Evolutionary conservation across 2,888 invertebrate species (phyloP).

Genomic region (Parascotia fuliginaria): DNA sequence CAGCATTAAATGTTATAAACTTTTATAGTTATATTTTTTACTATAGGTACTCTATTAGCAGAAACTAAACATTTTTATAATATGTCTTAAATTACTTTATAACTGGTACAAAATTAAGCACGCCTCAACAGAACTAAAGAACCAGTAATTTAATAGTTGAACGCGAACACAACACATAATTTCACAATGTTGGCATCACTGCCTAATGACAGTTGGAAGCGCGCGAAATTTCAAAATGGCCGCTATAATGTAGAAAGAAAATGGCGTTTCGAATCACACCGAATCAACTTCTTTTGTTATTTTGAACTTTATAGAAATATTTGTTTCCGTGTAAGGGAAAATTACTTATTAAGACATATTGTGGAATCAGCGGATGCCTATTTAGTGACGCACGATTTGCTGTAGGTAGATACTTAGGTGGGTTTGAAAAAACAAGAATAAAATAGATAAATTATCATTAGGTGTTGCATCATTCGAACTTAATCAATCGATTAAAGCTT

Average conservation of each 20-base stretch:
- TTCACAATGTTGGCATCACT: conserved; percentile 80
- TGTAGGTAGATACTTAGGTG: too few species aligned
- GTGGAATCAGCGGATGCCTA: conserved; percentile 30
- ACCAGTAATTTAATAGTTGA: conserved; percentile 78
- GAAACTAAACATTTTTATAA: conserved; percentile 44
- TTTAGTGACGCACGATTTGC: conserved; percentile 25
- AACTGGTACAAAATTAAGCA: conserved; percentile 68
- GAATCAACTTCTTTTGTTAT: conserved; percentile 69
- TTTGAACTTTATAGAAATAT: conserved; percentile 56
- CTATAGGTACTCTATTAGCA: conserved; percentile 1
- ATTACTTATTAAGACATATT: conserved; percentile 31
- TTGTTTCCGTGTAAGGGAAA: conserved; percentile 48
- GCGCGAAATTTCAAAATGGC: conserved; percentile 79
- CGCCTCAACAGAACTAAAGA: conserved; percentile 57
- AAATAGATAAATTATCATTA: too few species aligned
- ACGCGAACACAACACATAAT: conserved; percentile 77
- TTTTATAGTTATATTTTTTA: too few species aligned
- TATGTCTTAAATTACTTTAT: conserved; percentile 65
- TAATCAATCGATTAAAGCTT: too few species aligned
- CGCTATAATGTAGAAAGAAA: conserved; percentile 70
- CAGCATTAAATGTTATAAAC: too few species aligned
- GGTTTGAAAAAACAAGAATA: too few species aligned
- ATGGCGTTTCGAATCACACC: conserved; percentile 74
- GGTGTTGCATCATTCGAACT: too few species aligned
- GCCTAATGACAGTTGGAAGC: conserved; percentile 77